Conservation (phyloP, 2,113 vertebrate genomes). For the Prietella phreatophila region DNA sequence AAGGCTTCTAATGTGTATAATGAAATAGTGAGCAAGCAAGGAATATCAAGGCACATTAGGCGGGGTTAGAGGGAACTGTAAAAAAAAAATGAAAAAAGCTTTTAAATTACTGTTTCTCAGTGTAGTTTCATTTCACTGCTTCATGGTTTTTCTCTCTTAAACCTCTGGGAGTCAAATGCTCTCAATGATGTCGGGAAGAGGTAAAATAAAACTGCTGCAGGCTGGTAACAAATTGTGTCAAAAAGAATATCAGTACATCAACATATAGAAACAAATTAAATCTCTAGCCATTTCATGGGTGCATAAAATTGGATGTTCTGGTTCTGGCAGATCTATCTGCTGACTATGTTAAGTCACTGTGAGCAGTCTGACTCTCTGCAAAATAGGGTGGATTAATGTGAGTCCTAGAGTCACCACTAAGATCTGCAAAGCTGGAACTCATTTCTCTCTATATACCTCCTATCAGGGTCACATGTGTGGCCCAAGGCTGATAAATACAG, state of each 20-base stretch:
- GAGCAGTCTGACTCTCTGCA: background rate
- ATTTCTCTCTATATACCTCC: background rate
- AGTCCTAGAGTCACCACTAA: constrained; percentile 65
- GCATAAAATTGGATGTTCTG: constrained; percentile 19
- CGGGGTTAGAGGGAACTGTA: background rate
- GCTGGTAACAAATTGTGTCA: background rate
- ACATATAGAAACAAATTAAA: background rate
- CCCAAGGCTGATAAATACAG: background rate
- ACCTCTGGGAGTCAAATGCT: background rate
- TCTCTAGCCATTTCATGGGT: background rate
- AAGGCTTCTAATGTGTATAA: background rate
- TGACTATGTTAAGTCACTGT: constrained; percentile 8
- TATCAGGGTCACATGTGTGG: background rate
- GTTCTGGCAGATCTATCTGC: constrained; percentile 15
- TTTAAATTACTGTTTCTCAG: background rate
- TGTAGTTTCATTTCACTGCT: background rate
- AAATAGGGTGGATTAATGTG: constrained; percentile 8
- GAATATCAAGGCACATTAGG: background rate
- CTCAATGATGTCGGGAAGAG: background rate
- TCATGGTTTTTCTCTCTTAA: background rate
- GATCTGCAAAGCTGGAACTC: constrained; percentile 61
- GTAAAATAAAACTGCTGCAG: background rate
- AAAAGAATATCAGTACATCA: background rate
- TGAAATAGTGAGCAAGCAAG: background rate
- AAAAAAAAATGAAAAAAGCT: too few relatives aligned